phyloP scores from a whole-genome alignment of 2,888 invertebrate species.

The Napeogenes sylphis region DNA sequence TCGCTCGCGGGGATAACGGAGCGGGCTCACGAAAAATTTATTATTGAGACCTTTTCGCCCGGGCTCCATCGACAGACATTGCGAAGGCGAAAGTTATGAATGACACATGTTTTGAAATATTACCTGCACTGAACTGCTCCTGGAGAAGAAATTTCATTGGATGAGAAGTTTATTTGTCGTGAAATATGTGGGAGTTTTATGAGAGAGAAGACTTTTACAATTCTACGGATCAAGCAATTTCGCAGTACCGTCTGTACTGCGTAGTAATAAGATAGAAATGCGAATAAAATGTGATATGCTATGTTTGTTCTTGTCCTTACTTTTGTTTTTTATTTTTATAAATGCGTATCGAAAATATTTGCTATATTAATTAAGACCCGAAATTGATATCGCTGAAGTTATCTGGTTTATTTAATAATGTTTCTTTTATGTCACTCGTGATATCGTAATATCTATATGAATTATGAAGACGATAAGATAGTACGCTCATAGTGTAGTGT shows the following conservation, averaged over 20 bases:
- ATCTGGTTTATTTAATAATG: no score
- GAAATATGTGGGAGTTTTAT: conserved; percentile 77
- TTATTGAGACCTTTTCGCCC: conserved; percentile 76
- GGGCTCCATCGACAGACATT: conserved; percentile 76
- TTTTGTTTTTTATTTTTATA: no score
- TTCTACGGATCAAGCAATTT: conserved; percentile 70
- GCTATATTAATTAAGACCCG: no score
- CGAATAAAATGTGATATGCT: conserved; percentile 68
- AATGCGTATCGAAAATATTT: no score
- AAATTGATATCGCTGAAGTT: no score
- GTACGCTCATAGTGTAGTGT: no score
- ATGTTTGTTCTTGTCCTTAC: conserved; percentile 15
- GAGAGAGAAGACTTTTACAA: conserved; percentile 69
- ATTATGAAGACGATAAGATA: no score
- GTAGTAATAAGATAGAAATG: conserved; percentile 61
- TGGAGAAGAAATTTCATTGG: conserved; percentile 69
- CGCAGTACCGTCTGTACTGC: conserved; percentile 50
- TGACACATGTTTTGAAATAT: conserved; percentile 79
- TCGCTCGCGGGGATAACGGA: conserved; percentile 72
- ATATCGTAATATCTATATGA: no score
- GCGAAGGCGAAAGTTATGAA: conserved; percentile 77
- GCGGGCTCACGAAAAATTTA: conserved; percentile 76
- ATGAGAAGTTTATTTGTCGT: conserved; percentile 77
- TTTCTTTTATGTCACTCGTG: no score
- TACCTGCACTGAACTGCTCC: conserved; percentile 74